Percentiles rank a stretch among this genome's conserved stretches.
Conservation (phyloP, 1,140 invertebrate species). For the Drepana arcuata region DNA sequence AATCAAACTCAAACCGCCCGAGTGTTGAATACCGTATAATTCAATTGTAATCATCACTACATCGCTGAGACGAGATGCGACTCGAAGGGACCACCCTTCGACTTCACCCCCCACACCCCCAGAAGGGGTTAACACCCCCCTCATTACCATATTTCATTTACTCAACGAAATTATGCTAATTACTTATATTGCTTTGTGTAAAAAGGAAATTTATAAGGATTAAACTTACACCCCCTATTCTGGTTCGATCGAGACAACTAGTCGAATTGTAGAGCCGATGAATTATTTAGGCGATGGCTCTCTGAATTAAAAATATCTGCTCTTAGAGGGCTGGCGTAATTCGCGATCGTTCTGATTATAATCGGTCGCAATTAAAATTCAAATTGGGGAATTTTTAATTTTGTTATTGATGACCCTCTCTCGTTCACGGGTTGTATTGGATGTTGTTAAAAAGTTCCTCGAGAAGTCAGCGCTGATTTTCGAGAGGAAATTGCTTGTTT, state of each 20-base stretch:
- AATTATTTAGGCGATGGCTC: constrained; percentile 60
- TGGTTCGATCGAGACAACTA: constrained; percentile 43
- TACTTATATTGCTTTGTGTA: constrained; percentile 72
- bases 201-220: constrained; percentile 73
- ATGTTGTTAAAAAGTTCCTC: constrained; percentile 55
- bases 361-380: constrained; percentile 70
- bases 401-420: constrained; percentile 66
- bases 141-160: constrained; percentile 72
- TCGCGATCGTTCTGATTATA: constrained; percentile 55
- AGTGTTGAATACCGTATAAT: constrained; percentile 47
- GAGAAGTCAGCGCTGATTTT: constrained; percentile 37
- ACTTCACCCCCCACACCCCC: constrained; percentile 26
- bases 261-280: constrained; percentile 27
- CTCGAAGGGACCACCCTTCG: constrained; percentile 38
- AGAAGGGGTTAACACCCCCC: constrained; percentile 55
- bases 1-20: constrained; percentile 56
- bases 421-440: constrained; percentile 42
- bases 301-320: constrained; percentile 43
- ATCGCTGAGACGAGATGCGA: constrained; percentile 66
- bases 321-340: constrained; percentile 41
- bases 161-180: constrained; percentile 73
- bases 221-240: constrained; percentile 58
- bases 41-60: constrained; percentile 68
- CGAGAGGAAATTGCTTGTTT: constrained; percentile 44
- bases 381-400: constrained; percentile 70